Percentiles rank a stretch among this genome's conserved stretches.
These are phyloP conservation scores for Stenurella melanura DNA, from an alignment of 2,888 invertebrate genomes.

Conservation along the genomic window DNA sequence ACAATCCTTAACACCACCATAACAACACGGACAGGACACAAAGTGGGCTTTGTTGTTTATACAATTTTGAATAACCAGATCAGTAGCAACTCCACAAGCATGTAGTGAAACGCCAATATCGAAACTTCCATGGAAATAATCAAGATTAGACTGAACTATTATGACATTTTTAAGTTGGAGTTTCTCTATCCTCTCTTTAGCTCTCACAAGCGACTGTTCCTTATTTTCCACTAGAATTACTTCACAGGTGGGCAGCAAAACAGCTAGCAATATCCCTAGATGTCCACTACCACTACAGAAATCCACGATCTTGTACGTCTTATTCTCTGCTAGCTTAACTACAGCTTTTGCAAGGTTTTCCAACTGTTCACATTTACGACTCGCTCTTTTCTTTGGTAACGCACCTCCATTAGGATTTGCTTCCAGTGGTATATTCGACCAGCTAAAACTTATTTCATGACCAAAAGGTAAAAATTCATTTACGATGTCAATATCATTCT, in stretches of 20 bases:
- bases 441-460: conserved; percentile 76
- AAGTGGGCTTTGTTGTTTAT: conserved; percentile 85
- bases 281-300: conserved; percentile 97
- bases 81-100: conserved; percentile 96
- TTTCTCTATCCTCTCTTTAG: conserved; percentile 80
- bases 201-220: conserved; percentile 87
- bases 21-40: conserved; percentile 95
- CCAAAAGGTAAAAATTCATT: conserved; percentile 71
- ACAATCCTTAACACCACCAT: conserved; percentile 90
- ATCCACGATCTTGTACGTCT: conserved; percentile 85
- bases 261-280: conserved; percentile 89
- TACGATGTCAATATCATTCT: conserved; percentile 71
- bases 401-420: conserved; percentile 87
- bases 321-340: conserved; percentile 77
- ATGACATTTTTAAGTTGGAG: conserved; percentile 84
- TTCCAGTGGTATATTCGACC: conserved; percentile 83
- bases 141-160: conserved; percentile 92
- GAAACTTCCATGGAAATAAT: conserved; percentile 88
- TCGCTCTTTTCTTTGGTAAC: conserved; percentile 83
- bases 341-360: conserved; percentile 89
- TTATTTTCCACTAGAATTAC: conserved; percentile 94
- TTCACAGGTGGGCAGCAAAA: conserved; percentile 84
- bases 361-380: conserved; percentile 89
- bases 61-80: conserved; percentile 92
- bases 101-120: conserved; percentile 92